Percentiles rank a stretch among this genome's conserved stretches.
These are phyloP conservation scores for Selenia dentaria DNA, from an alignment of 2,888 invertebrate species.

Conservation along the genomic window DNA sequence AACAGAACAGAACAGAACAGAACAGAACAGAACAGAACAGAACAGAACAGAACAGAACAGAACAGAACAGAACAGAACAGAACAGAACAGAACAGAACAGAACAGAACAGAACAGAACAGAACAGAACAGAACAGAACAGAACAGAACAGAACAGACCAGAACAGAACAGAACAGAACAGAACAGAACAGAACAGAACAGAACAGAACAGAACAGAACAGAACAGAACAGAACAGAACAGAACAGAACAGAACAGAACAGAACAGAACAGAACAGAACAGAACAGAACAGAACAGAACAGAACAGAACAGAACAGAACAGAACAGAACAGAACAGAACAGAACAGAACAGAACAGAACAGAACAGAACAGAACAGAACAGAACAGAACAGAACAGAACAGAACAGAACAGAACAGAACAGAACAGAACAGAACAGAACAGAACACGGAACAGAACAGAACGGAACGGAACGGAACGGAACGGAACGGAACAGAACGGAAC, in stretches of 20 bases:
- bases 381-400: not conserved
- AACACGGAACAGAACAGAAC: not conserved
- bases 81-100: too few relatives aligned
- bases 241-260: not conserved
- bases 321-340: not conserved
- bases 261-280: not conserved
- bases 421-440: conserved; percentile 1
- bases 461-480: not conserved
- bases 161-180: too few relatives aligned
- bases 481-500: conserved; percentile 1
- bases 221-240: not conserved
- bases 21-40: too few relatives aligned
- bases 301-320: not conserved
- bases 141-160: too few relatives aligned
- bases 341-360: not conserved
- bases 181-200: too few relatives aligned
- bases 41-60: too few relatives aligned
- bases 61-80: too few relatives aligned
- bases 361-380: not conserved
- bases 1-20: too few relatives aligned
- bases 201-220: too few relatives aligned
- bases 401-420: not conserved
- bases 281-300: not conserved
- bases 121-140: too few relatives aligned
- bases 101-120: too few relatives aligned